Evolutionary conservation across 30 jellyfish, hydroid and myxozoan species (phyloP), one percentile per base, ranked within the genome.

Genomic region (Aurelia aurita complex sp. Pacific): DNA sequence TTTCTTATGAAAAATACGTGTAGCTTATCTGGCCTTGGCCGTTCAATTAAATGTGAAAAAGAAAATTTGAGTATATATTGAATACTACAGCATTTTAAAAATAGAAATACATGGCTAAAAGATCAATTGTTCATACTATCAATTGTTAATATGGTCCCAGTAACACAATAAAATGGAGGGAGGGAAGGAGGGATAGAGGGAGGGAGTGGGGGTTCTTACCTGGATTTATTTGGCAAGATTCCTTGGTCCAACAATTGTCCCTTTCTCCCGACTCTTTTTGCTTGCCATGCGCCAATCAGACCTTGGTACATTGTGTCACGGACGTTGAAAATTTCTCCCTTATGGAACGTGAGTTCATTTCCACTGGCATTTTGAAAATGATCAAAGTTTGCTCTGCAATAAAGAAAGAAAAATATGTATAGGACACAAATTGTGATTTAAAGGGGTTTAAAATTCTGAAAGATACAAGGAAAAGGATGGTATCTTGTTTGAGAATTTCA

Each of bases 281-380:
- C 99, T n/a, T 85, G 95, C 99, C 99, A 94, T 36, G 88, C 86
- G 60, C 99, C 99, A 64, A 94, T 94, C 80, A 90, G 57, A 32
- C 99, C 99, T 75, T 90, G 97, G 86, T 83, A 94, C 99, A 94
- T 94, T 15, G 99, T 94, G 90, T 94, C 99, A 38, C 97, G 86
- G 40, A 94, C 95, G 46, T 89, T 94, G 81, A 94, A 94, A 33
- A 94, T 85, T 57, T 94, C 99, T 18, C 97, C 99, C 55, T 90
- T 89, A 66, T 86, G 88, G 92, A 94, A 90, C 5, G 87, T 78
- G 46, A 94, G 80, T 78, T 94, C 99, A 69, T 94, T 94, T 62
- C 60, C 68, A 72, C 87, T 94, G 35, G 99, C 85, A 61, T 80
- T 79, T 73, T 82, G 95, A 59, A 69, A 42, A 76, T 94, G 97